Base-by-base conservation (phyloP, 2,113 vertebrate species). In the Tringa solitaria region DNA sequence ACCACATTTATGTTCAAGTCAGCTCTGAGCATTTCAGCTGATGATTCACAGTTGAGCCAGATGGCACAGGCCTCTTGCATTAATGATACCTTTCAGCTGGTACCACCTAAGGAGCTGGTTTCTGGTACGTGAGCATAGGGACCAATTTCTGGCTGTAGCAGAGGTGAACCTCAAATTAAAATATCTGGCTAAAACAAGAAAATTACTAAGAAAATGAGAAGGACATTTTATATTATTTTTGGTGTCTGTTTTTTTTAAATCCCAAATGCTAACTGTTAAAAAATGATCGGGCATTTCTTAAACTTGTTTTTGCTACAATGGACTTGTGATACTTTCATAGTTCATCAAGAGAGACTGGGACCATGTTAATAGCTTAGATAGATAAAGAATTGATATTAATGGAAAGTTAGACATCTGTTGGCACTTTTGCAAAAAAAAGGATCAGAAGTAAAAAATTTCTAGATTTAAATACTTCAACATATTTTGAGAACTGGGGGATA, bases 381-480 rank as follows among this genome's bases (percentile, higher is more conserved):
- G 87, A 79, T 60, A 63, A 33, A 95, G 48, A 69, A 91, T 45
- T 93, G 26, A 51, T 89, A 89, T 88, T 93, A 96, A 91, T 75
- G 60, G 69, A 77, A 85, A 95, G 64, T 65, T 79, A 88, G 76
- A 72, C 32, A 75, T 90, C n/a, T 93, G 69, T 91, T 53, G 70
- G 63, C 67, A 61, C 75, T 95, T 96, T 89, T 94, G 93, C 59
- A 93, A 94, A 95, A 96, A 84, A 48, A 86, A 26, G 32, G 93
- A 70, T 92, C 87, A 94, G 75, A 83, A 96, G 60, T 91, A 79
- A 85, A 91, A 89, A 95, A 37, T 84, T 94, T 91, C 67, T 57
- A 82, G 96, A 93, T 95, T 97, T 96, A 97, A 91, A 84, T 79
- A 93, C 72, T 88, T 74, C 85, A 94, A 82, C 63, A 54, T 74